Percentiles rank a stretch among this genome's conserved stretches.
Evolutionary conservation across 2,797 vertebrate genomes (phyloP).

Genomic region (Megaceryle alcyon): DNA sequence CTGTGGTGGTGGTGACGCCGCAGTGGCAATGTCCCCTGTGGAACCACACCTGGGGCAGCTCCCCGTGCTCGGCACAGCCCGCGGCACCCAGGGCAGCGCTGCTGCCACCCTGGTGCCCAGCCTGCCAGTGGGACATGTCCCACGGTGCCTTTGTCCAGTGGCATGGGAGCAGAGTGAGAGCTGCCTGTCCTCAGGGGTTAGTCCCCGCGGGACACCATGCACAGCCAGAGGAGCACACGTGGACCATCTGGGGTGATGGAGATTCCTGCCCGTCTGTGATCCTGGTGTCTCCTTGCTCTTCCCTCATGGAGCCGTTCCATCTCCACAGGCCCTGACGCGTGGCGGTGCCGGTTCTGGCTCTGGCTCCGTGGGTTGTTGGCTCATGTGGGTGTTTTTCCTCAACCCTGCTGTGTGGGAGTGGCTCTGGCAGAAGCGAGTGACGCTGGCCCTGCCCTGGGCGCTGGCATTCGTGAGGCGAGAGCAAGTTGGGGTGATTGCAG

Average conservation of each 20-base stretch:
- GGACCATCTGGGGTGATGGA: neutral
- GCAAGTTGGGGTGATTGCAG: neutral
- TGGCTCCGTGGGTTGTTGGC: neutral
- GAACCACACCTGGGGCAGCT: too few relatives aligned
- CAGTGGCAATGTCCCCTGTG: neutral
- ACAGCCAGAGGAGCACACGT: too few relatives aligned
- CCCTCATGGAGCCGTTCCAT: neutral
- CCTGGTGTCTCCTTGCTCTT: neutral
- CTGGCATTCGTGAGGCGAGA: neutral
- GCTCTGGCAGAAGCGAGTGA: neutral
- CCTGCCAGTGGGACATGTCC: neutral
- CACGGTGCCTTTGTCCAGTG: neutral
- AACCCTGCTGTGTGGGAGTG: neutral
- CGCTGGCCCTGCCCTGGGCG: neutral
- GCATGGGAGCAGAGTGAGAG: neutral
- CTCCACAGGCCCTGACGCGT: too few relatives aligned
- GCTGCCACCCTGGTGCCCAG: neutral
- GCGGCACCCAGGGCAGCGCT: neutral
- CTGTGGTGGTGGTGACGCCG: neutral
- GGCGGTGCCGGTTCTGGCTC: neutral
- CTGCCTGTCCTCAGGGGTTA: neutral
- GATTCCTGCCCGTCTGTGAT: neutral
- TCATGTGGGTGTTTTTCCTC: neutral
- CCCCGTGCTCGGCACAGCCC: too few relatives aligned
- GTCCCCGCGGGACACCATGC: neutral